phyloP scores from a whole-genome alignment of 2,113 vertebrate genomes.

The Ancistrus triradiatus region DNA sequence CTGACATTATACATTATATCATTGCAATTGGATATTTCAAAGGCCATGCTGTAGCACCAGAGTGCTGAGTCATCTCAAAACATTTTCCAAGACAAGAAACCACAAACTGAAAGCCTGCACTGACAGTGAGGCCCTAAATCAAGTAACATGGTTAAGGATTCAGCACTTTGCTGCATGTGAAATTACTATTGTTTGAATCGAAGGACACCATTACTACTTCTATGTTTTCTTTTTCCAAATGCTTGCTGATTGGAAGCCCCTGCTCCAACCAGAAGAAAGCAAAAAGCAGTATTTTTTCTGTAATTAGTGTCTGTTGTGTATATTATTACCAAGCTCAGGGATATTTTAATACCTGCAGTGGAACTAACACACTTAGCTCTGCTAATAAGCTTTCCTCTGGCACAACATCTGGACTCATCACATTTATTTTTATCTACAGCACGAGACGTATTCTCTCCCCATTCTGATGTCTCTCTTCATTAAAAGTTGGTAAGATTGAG shows the following conservation, averaged over 20 bases:
- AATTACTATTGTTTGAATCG: no score
- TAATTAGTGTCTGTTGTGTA: slow-evolving; percentile 45
- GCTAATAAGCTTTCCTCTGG: slow-evolving; percentile 48
- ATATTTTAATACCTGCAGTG: slow-evolving; percentile 42
- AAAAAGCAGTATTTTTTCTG: slow-evolving; percentile 30
- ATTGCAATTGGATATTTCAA: no score
- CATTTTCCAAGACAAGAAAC: no score
- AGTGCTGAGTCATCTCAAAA: no score
- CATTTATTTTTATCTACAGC: slow-evolving; percentile 35
- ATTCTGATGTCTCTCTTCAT: slow-evolving; percentile 29
- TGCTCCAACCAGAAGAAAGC: slow-evolving; percentile 12
- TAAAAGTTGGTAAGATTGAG: neutral
- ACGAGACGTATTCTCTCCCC: neutral
- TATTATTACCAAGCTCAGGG: slow-evolving; percentile 37
- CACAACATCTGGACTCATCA: slow-evolving; percentile 48
- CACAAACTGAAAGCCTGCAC: no score
- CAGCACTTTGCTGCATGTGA: no score
- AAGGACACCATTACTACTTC: no score
- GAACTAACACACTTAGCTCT: slow-evolving; percentile 43
- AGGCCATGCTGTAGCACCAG: no score
- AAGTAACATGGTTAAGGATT: no score
- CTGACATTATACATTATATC: no score
- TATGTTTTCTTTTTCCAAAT: neutral
- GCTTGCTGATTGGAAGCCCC: neutral
- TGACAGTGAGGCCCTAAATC: no score